These are phyloP conservation scores for Pseudomyrmex cubaensis DNA, from an alignment of 1,140 invertebrate genomes.

Conservation along the genomic window DNA sequence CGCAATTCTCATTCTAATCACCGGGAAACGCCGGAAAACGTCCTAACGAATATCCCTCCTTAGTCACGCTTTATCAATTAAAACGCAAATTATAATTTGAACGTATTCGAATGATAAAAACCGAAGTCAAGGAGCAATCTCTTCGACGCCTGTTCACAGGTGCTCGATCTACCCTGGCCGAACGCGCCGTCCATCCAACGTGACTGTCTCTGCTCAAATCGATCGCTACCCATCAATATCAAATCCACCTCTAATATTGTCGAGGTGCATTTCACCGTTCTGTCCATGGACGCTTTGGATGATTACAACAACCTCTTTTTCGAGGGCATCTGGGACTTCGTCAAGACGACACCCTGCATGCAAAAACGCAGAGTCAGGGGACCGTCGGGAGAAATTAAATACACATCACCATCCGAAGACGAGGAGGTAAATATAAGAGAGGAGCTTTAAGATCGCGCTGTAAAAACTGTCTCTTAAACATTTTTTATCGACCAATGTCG, in stretches of 20 bases:
- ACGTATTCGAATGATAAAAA: background rate
- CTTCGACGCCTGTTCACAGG: slow-evolving; percentile 61
- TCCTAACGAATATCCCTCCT: background rate
- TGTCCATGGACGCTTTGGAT: slow-evolving; percentile 92
- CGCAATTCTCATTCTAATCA: background rate
- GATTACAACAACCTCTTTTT: slow-evolving; percentile 94
- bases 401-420: slow-evolving; percentile 86
- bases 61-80: background rate
- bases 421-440: slow-evolving; percentile 87
- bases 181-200: slow-evolving; percentile 88
- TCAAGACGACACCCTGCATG: slow-evolving; percentile 89
- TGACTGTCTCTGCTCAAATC: slow-evolving; percentile 90
- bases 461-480: background rate
- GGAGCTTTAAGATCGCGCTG: background rate
- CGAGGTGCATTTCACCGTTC: slow-evolving; percentile 92
- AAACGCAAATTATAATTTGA: slow-evolving; percentile 5
- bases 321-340: slow-evolving; percentile 93
- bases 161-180: slow-evolving; percentile 91
- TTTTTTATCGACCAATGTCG: background rate
- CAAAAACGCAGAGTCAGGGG: slow-evolving; percentile 89
- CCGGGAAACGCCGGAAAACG: background rate
- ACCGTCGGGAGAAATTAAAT: slow-evolving; percentile 91
- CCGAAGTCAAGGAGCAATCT: background rate
- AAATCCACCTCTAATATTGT: slow-evolving; percentile 91
- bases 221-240: slow-evolving; percentile 89